Percentiles rank a stretch among this genome's conserved stretches.
phyloP scores from a whole-genome alignment of 2,888 invertebrate species.

The Opisthograptis luteolata region DNA sequence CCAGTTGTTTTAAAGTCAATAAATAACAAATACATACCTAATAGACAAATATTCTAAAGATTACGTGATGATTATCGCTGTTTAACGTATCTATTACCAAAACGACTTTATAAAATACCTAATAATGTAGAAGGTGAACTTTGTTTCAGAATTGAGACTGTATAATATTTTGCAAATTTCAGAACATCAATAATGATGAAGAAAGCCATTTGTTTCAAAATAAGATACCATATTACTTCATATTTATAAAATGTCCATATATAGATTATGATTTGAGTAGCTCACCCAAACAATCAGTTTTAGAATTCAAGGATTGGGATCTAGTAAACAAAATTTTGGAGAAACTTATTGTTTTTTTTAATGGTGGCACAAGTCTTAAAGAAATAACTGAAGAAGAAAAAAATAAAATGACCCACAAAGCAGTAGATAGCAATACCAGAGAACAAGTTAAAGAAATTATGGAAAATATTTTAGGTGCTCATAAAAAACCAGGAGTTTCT shows the following conservation, averaged over 20 bases:
- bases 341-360: constrained; percentile 63
- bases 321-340: constrained; percentile 59
- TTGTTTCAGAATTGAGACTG: too few species aligned
- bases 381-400: constrained; percentile 35
- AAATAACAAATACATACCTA: too few species aligned
- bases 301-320: constrained; percentile 85
- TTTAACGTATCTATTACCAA: too few species aligned
- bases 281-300: constrained; percentile 70
- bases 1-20: too few species aligned
- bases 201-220: constrained; percentile 41
- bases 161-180: constrained; percentile 30
- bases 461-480: constrained; percentile 65
- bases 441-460: constrained; percentile 72
- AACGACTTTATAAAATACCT: too few species aligned
- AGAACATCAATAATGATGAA: constrained; percentile 41
- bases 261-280: constrained; percentile 80
- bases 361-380: constrained; percentile 52
- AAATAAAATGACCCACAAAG: constrained; percentile 30
- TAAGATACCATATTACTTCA: constrained; percentile 72
- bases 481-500: constrained; percentile 55
- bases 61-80: too few species aligned
- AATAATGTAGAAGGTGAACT: too few species aligned
- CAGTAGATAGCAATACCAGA: constrained; percentile 42
- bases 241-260: constrained; percentile 83
- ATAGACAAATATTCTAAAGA: too few species aligned